Evolutionary conservation across 2,888 invertebrate genomes (phyloP), one percentile per base, ranked within the genome.

Genomic region (Anticlea derivata): DNA sequence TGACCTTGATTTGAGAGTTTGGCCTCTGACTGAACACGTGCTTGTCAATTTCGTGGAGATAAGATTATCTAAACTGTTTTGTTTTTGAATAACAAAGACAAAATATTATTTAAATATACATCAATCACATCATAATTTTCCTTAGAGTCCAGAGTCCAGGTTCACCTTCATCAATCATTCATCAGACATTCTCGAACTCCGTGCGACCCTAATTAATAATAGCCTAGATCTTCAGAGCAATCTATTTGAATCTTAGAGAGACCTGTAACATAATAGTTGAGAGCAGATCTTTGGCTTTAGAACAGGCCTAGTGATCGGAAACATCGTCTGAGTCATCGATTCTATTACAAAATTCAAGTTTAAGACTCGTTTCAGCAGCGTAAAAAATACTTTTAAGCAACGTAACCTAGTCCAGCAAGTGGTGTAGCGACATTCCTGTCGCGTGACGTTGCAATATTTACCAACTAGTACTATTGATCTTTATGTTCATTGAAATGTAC

Each of bases 401-500:
- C 52, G 53, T 58, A 58, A 60, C 61, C 61, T 63, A 58, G 56
- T 61, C 46, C 53, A 59, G 60, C 64, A 56, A 66, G 63, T 70
- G 51, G 63, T 38, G 52, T 45, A 57, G 58, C 58, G 56, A 56
- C 73, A 78, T 80, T 79, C 80, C 72, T 58, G 50, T 45, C 40
- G 43, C 46, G 63, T 74, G 70, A 75, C 71, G 63, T 51, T 54
- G 49, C 60, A 57, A 46, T 74, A 72, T 75, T 77, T 76, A 76
- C 70, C 63, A 70, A 75, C 67, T 65, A 59, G 41, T 41, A 50
- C 58, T 67, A 71, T 71, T 71, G 71, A 77, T 72, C 60, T 60
- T 46, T 63, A 57, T 63, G 62, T 63, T 69, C 68, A 75, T 68
- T 73, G 66, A 66, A 66, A 72, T 68, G 63, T 65, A 61, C 62